Conservation (phyloP, 2,113 vertebrate species). For the Ptilonorhynchus violaceus region DNA sequence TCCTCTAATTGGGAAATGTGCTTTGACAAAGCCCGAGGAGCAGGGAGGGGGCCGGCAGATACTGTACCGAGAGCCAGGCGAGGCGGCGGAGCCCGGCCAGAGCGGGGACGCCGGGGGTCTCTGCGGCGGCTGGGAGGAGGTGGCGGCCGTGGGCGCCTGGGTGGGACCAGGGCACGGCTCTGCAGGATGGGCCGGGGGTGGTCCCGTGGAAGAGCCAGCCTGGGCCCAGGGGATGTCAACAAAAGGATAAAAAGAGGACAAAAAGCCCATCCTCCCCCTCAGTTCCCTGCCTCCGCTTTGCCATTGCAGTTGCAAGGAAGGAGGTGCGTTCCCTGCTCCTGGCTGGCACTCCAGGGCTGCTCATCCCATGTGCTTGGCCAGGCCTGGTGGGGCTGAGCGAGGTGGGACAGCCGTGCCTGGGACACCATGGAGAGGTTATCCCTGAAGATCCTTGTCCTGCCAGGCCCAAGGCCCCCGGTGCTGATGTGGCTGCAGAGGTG, state of each 20-base stretch:
- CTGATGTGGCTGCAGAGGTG: not conserved
- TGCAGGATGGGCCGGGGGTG: not conserved
- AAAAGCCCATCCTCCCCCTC: not conserved
- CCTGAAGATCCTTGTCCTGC: not conserved
- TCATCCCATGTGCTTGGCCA: accelerated
- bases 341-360: not conserved
- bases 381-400: not conserved
- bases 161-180: not conserved
- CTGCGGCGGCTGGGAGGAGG: not conserved
- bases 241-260: not conserved
- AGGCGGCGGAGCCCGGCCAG: not conserved
- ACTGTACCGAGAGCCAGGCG: not conserved
- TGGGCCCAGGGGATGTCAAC: not conserved
- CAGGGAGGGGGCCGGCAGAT: slow-evolving; percentile 47
- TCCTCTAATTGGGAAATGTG: slow-evolving; percentile 72
- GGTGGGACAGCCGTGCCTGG: accelerated
- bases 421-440: accelerated
- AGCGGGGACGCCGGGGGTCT: not conserved
- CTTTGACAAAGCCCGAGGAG: slow-evolving; percentile 65
- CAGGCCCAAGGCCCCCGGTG: not conserved
- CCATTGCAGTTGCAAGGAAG: not conserved
- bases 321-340: not conserved
- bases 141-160: accelerated
- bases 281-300: not conserved
- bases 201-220: accelerated